These are phyloP conservation scores for Eutolmus rufibarbis DNA, from an alignment of 2,888 invertebrate genomes.

Conservation along the genomic window DNA sequence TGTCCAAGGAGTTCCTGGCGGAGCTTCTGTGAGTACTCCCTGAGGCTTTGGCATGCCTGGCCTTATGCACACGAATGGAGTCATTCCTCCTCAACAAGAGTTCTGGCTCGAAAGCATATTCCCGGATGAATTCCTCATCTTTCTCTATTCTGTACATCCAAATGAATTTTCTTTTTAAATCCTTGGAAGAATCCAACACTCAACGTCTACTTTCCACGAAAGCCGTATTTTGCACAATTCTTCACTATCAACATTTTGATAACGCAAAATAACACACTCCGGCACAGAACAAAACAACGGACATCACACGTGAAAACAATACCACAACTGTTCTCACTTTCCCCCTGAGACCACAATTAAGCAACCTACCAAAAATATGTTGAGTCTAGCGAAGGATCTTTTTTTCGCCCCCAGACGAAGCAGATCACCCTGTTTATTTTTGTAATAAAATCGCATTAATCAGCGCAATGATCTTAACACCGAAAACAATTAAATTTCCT, in stretches of 20 bases:
- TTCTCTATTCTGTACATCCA: slow-evolving; percentile 47
- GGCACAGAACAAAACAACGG: slow-evolving; percentile 3
- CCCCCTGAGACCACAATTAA: neutral
- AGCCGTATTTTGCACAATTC: slow-evolving; percentile 50
- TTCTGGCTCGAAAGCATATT: slow-evolving; percentile 61
- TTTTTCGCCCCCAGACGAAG: neutral
- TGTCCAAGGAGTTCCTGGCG: neutral
- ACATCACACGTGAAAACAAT: neutral
- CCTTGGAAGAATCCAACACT: neutral
- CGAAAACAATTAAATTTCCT: neutral
- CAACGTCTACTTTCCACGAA: slow-evolving; percentile 46
- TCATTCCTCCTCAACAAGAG: slow-evolving; percentile 57
- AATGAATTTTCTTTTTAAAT: neutral
- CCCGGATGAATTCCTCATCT: slow-evolving; percentile 60
- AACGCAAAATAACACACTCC: neutral
- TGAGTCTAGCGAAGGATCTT: neutral
- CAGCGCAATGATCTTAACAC: neutral
- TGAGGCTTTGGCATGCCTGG: slow-evolving; percentile 48
- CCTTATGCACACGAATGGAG: slow-evolving; percentile 52
- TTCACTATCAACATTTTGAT: slow-evolving; percentile 47
- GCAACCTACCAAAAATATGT: neutral
- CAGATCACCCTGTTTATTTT: neutral
- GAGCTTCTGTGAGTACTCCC: neutral
- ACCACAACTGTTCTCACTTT: neutral
- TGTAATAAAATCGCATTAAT: neutral